Conservation (phyloP, 1,140 invertebrate genomes). For the Orchestia grillus region DNA sequence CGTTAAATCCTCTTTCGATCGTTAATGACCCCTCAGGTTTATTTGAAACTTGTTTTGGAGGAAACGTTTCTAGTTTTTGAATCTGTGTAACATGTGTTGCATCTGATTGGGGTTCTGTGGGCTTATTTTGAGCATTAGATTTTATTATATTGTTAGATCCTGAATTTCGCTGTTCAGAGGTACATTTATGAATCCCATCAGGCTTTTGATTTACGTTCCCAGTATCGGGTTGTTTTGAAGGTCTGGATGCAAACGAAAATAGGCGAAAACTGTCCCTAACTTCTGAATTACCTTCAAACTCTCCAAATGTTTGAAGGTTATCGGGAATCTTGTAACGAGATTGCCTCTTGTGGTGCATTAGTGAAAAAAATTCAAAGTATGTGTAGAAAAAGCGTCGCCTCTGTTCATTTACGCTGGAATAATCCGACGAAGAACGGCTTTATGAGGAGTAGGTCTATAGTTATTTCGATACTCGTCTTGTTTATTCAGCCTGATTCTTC, state of each 20-base stretch:
- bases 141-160: not conserved
- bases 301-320: slow-evolving; percentile 13
- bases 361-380: not conserved
- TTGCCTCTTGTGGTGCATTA: not conserved
- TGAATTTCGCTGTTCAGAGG: not conserved
- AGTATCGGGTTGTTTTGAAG: not conserved
- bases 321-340: slow-evolving; percentile 51
- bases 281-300: slow-evolving; percentile 27
- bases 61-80: not conserved
- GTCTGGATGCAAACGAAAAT: not conserved
- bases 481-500: not conserved
- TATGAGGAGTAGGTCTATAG: not conserved
- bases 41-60: not conserved
- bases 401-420: not conserved
- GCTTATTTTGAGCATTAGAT: not conserved
- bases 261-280: not conserved
- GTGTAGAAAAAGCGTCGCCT: not conserved
- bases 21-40: not conserved
- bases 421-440: not conserved
- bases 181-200: not conserved
- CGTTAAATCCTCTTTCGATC: not conserved
- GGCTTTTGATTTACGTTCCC: not conserved
- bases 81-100: not conserved
- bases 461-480: slow-evolving; percentile 33
- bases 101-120: no score